These are phyloP conservation scores for Monopis laevigella DNA, from an alignment of 2,888 invertebrate genomes.

Conservation along the genomic window DNA sequence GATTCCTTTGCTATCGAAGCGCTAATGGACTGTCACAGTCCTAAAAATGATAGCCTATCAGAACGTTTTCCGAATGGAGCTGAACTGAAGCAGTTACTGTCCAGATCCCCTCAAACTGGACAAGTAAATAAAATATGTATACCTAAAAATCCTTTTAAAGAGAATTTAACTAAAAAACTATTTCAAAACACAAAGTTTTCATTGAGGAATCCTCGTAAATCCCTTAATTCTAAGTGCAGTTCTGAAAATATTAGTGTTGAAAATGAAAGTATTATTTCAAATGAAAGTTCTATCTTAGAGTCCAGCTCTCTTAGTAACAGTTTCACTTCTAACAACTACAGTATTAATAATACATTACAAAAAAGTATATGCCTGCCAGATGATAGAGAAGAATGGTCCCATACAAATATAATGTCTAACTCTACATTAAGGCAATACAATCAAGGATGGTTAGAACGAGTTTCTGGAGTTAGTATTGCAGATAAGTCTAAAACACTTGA, in stretches of 20 bases:
- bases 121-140: too few relatives aligned
- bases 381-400: too few relatives aligned
- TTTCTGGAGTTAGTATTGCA: conserved; percentile 41
- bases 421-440: conserved; percentile 38
- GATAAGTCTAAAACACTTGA: conserved; percentile 16
- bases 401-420: conserved; percentile 18
- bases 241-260: too few relatives aligned
- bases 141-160: conserved; percentile 24
- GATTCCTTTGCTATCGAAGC: conserved; percentile 10
- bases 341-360: too few relatives aligned
- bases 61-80: conserved; percentile 40
- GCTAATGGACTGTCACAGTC: conserved; percentile 23
- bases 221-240: conserved; percentile 37
- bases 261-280: too few relatives aligned
- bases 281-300: too few relatives aligned
- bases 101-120: conserved; percentile 30
- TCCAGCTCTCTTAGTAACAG: background rate
- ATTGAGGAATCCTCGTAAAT: conserved; percentile 81
- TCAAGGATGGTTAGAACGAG: conserved; percentile 53
- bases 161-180: conserved; percentile 71
- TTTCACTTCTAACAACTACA: too few relatives aligned
- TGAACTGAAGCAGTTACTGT: conserved; percentile 58
- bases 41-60: conserved; percentile 27
- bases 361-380: too few relatives aligned
- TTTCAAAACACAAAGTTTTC: conserved; percentile 75